Percentiles rank a stretch among this genome's conserved stretches.
Conservation (phyloP, 2,797 vertebrate genomes). For the Bradypus variegatus region DNA sequence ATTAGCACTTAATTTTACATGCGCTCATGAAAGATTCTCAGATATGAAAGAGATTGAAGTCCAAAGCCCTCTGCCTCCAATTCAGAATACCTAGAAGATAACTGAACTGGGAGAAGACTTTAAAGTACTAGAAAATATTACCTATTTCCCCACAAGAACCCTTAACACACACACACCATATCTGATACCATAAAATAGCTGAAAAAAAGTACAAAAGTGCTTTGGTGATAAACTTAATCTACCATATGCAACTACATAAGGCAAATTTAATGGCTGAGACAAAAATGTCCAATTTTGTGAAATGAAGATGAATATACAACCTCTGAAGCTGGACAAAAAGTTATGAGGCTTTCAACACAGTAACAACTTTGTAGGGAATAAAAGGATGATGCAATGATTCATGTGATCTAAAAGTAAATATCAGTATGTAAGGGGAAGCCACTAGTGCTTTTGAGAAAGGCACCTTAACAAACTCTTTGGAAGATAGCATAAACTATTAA, state of each 20-base stretch:
- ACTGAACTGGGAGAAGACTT: not conserved
- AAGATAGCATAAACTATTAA: not conserved
- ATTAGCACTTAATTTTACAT: constrained; percentile 24
- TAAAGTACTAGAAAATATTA: not conserved
- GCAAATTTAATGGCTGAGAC: not conserved
- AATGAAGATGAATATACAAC: not conserved
- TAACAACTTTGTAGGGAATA: not conserved
- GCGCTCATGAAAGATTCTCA: not conserved
- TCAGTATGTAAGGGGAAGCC: not conserved
- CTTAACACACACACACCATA: not conserved
- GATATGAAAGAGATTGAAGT: not conserved
- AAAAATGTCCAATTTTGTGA: not conserved
- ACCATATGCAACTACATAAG: not conserved
- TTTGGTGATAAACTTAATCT: not conserved
- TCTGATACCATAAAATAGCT: not conserved
- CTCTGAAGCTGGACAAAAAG: not conserved
- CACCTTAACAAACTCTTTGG: not conserved
- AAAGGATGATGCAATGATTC: not conserved
- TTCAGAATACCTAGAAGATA: not conserved
- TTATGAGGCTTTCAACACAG: not conserved
- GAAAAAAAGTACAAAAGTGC: not conserved
- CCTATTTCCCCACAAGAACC: not conserved
- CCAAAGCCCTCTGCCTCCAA: not conserved
- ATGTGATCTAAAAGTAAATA: not conserved
- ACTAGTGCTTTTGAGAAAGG: not conserved